These are phyloP conservation scores for Hirudinaria manillensis DNA, from an alignment of 2,888 invertebrate species.

Conservation along the genomic window DNA sequence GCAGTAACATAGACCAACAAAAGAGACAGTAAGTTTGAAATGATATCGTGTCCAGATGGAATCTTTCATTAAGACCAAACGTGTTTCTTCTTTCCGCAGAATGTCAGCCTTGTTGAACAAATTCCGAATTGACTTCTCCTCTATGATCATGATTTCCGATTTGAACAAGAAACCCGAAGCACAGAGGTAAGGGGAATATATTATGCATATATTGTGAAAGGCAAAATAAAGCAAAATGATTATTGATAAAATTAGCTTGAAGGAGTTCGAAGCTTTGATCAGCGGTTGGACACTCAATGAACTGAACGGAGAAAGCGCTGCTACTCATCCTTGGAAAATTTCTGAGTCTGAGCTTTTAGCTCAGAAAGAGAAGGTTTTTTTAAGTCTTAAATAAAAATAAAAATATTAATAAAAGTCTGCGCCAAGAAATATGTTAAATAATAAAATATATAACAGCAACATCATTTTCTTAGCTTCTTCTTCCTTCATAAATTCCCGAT, in stretches of 20 bases:
- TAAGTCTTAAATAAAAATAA: background rate
- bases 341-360: conserved; percentile 64
- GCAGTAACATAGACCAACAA: conserved; percentile 80
- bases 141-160: conserved; percentile 82
- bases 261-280: conserved; percentile 46
- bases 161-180: conserved; percentile 79
- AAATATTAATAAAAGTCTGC: background rate
- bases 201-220: background rate
- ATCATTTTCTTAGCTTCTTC: too few relatives aligned
- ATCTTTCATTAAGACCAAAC: background rate
- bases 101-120: conserved; percentile 93
- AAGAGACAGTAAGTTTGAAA: conserved; percentile 66
- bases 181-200: conserved; percentile 46
- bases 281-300: conserved; percentile 53
- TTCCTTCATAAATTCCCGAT: too few relatives aligned
- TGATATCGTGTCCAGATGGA: background rate
- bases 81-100: conserved; percentile 56
- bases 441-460: too few relatives aligned
- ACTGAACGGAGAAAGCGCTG: conserved; percentile 63
- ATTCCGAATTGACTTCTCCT: conserved; percentile 93
- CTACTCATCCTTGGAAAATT: conserved; percentile 50
- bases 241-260: conserved; percentile 1
- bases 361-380: conserved; percentile 66
- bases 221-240: conserved; percentile 1
- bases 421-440: too few relatives aligned